Evolutionary conservation across 1,140 invertebrate genomes (phyloP), one percentile per base, ranked within the genome.

Genomic region (Drosophila bocki): DNA sequence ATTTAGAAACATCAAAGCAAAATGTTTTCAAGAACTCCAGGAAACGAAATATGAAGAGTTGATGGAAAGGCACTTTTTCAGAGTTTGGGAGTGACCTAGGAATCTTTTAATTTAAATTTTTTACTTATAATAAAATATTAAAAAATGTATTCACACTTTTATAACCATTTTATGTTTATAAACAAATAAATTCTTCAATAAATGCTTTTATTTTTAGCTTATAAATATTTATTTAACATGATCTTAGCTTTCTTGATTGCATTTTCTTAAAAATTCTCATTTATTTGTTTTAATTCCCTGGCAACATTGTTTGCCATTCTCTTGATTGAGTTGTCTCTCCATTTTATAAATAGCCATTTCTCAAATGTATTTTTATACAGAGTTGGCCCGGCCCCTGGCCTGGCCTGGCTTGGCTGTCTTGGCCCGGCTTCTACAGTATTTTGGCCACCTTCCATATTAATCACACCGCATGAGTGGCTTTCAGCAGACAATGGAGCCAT

Each of bases 361-460:
- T 72, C 29, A 44, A 72, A 68, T 39, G 8, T 61, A 47, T 57
- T 69, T 41, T 61, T 45, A 57, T 48, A 26, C 53, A 8, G 19
- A 39, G 13, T 39, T 39, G 19, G 17, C 75, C 11, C 13, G 35
- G 8, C 2, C 22, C 26, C 13, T 29, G 33, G 12, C 41, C 41
- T n/a, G 29, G 12, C 26, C 37, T 19, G 26, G 47, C 15, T 63
- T 42, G 33, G 51, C 75, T n/a, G 32, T 29, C 13, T 56, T 42
- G 37, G 29, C 32, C 48, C 13, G 29, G 47, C 15, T 48, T 42
- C 62, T 15, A 37, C 33, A 19, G 22, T 56, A 48, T 85, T 81
- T 85, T 85, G 82, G 82, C 75, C 82, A 86, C 72, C 82, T 85
- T 86, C 69, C 82, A 85, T 85, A 85, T 85, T 85, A 85, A 85